Base-by-base conservation (phyloP, 2,797 vertebrate genomes). In the Fistularia commersonii region DNA sequence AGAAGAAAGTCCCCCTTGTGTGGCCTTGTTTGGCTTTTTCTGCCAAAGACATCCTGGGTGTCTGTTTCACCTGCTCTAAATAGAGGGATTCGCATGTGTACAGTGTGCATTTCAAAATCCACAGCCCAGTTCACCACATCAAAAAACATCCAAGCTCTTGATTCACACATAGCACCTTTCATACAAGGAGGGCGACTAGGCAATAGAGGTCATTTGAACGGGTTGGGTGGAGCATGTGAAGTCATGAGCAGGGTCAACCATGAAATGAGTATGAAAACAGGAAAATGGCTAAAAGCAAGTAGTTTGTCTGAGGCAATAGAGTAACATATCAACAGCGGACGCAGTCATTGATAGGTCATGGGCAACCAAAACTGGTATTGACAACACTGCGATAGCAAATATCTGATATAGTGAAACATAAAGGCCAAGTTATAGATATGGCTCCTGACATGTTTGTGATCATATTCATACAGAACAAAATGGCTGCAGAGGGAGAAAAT, bases 401-500 rank as follows among this genome's bases (percentile, higher is more conserved):
- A 10, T n/a, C 7, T n/a, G 8, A 41, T 13, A 7, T 11, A 0
- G 32, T 35, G 8, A 41, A 40, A 23, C 10, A 60, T 32, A 46
- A 45, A 50, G 47, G 47, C n/a, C 14, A 15, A 48, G 35, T 46
- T 35, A 31, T 31, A 11, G 33, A 48, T 42, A 37, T 53, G 54
- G 39, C 48, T 46, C 60, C 48, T 66, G 57, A 66, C 49, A 57
- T 34, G 40, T 48, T 37, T 33, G n/a, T 41, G 47, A 63, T 55
- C 23, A 8, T 45, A 59, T 71, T 70, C 48, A 74, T 75, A 56
- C 48, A 50, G 54, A 67, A 75, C 76, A 83, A 84, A 86, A 86
- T 84, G 76, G 74, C 79, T 80, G 69, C 72, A 63, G 61, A 45
- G 15, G 42, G 47, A 15, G 41, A 13, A 13, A 6, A 34, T 14